Base-by-base conservation (phyloP, 2,113 vertebrate species). In the Porphyrio hochstetteri region DNA sequence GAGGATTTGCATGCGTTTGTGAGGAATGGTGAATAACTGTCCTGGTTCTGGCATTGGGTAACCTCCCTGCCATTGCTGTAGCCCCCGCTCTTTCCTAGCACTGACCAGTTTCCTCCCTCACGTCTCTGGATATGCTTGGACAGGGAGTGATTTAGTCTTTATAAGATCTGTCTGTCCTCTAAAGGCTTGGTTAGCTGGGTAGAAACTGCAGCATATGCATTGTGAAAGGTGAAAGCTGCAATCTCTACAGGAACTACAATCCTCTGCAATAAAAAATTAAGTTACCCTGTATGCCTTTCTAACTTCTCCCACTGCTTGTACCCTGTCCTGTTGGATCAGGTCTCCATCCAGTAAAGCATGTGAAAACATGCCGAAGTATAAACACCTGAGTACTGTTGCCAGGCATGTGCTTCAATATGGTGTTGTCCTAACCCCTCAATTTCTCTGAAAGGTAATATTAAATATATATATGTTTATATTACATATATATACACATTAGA, bases 41-140 rank as follows among this genome's bases (percentile, higher is more conserved):
- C 20, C 19, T 63, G 44, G 72, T 82, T 35, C 20, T 42, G 40
- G 13, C 40, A 65, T 82, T 63, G n/a, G 67, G 35, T 56, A 35
- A 36, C 76, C 15, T 86, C 48, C n/a, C 31, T 65, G 11, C 71
- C 35, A 9, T 68, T 53, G 69, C 44, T 79, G 48, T n/a, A 72
- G 36, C 3, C 7, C 17, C 13, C 0, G 0, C 25, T 48, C 27
- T 31, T 59, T 72, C 44, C 27, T 71, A 23, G 46, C 1, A 4
- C 36, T 5, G 17, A 82, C 33, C 14, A 12, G 19, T 77, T 94
- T 61, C 46, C 35, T 64, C 14, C 1, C 8, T 79, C 16, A 48
- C 68, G 7, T 24, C 36, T 69, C 31, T 88, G 50, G 15, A 40
- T 65, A 6, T 85, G 36, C 57, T 91, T 77, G 55, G 20, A 36